Evolutionary conservation across 2,797 vertebrate species (phyloP), one percentile per base, ranked within the genome.

Genomic region (Gallirallus australis): DNA sequence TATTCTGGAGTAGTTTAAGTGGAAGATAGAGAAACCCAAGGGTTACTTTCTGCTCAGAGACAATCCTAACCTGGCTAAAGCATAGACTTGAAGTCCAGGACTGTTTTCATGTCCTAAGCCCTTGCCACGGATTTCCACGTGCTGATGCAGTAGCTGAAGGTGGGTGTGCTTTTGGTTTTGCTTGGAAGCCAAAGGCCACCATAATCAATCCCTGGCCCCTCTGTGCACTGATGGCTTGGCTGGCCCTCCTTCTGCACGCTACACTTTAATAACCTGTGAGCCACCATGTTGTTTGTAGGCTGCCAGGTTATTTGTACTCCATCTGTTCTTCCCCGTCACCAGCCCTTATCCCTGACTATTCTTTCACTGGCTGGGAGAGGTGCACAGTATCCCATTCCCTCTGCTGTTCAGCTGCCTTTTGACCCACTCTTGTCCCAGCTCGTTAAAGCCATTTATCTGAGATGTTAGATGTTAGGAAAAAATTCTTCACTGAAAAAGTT

Each of bases 221-320:
- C 31, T 77, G 9, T 11, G 80, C 60, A 1, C 77, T 3, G 56
- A 5, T 64, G 93, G 28, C 77, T 65, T 73, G 93, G 91, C 94
- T 70, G 53, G 85, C 48, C 80, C 71, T 50, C 2, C 2, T 47
- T 53, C 16, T 0, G 2, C 90, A 48, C 1, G 11, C 93, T 23
- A 83, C 10, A 86, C 88, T 94, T 64, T 52, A 80, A 89, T 96
- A 94, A 86, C 88, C 91, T 5, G 0, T 1, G 4, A 84, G 77
- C 66, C 7, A 6, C 92, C 37, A 13, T 24, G n/a, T 72, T 79
- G 82, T 73, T 82, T 84, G 77, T 60, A 80, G 82, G 23, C 94
- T 96, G 95, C 96, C 96, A 97, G 80, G 20, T 94, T 92, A 80
- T 90, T 97, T 95, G 85, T 68, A 10, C 48, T 94, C 93, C 95